Base-by-base conservation (phyloP, 2,797 vertebrate genomes). In the Sebastes steindachneri region DNA sequence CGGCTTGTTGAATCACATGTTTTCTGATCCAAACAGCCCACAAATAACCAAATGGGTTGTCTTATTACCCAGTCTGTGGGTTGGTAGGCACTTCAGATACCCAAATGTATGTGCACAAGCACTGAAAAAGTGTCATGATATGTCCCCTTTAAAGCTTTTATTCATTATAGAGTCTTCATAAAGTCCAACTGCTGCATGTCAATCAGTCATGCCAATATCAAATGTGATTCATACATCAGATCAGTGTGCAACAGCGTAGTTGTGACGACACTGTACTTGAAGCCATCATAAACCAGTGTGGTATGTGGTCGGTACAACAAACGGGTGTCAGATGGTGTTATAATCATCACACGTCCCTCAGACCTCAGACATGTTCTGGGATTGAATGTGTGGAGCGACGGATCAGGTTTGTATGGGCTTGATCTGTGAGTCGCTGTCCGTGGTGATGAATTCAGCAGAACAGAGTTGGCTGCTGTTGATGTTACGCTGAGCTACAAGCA, bases 141-240 rank as follows among this genome's bases (percentile, higher is more conserved):
- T 41, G 37, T 41, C 37, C 37, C 0, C 29, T 37, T 77, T 7
- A 26, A 37, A 31, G 28, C 15, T 48, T 71, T 11, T 26, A 1
- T 59, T 54, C 23, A 60, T 2, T 41, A 45, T 23, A 1, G 12
- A 37, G 55, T 45, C 12, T 29, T 71, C 17, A 65, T 53, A 58
- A 66, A 76, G 68, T 82, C 35, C 54, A 71, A 41, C 60, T 51
- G 65, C 29, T 11, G 8, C 21, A 8, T 59, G 73, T 84, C 53
- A 51, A 12, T 51, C 60, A 41, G 28, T 65, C 37, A 55, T 1
- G 31, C 12, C 33, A 14, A 9, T 25, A n/a, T 41, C 21, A 41
- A 41, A 23, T 35, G 3, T 7, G 62, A 74, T 11, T 74, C 4
- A 67, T 21, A 11, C n/a, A 31, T 21, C 5, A 31, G 53, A 65